Conservation (phyloP, 2,113 vertebrate species). For the Desmodus rotundus region DNA sequence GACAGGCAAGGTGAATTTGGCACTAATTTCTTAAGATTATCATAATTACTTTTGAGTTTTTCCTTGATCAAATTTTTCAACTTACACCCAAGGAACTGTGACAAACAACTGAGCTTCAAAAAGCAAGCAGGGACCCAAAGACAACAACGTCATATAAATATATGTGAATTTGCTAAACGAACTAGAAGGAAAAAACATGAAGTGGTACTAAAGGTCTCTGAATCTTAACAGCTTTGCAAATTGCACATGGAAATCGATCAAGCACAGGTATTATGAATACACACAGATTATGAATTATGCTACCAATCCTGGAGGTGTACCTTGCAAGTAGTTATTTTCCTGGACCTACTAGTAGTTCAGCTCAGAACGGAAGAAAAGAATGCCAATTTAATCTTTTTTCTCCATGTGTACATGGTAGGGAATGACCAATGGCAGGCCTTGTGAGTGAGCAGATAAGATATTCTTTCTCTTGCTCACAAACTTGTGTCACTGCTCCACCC, state of each 20-base stretch:
- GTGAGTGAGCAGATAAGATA: not conserved
- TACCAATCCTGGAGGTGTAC: not conserved
- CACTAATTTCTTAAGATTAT: conserved; percentile 7
- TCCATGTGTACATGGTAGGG: not conserved
- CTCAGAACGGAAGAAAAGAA: conserved; percentile 15
- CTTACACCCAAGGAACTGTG: not conserved
- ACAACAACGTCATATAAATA: not conserved
- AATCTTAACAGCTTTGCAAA: not conserved
- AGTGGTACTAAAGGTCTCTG: not conserved
- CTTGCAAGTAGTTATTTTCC: not conserved
- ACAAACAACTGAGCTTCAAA: not conserved
- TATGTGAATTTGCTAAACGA: not conserved
- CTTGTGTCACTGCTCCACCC: not conserved
- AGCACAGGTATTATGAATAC: not conserved
- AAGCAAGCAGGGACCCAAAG: not conserved
- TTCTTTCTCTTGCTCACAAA: conserved; percentile 3
- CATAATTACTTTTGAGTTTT: not conserved
- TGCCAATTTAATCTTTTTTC: not conserved
- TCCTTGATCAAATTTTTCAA: not conserved
- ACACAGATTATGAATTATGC: not conserved
- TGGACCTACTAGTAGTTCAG: not conserved
- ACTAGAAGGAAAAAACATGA: not conserved
- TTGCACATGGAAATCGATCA: not conserved
- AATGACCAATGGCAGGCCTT: not conserved
- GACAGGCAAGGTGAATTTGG: not conserved